These are phyloP conservation scores for Archivesica marissinica DNA, from an alignment of 1,140 invertebrate species.

Conservation along the genomic window DNA sequence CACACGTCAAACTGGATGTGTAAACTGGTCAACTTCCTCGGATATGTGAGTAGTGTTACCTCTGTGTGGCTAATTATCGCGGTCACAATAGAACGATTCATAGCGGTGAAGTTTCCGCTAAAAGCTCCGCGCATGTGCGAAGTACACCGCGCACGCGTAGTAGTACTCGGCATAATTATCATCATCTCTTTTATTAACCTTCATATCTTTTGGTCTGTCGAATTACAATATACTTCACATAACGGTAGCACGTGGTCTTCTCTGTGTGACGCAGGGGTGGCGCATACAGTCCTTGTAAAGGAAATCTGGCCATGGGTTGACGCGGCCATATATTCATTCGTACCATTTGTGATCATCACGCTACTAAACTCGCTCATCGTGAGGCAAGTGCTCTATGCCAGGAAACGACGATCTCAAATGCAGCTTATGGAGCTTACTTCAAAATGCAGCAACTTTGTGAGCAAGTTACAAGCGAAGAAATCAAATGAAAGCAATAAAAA, in stretches of 20 bases:
- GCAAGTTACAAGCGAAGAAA: background rate
- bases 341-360: constrained; percentile 77
- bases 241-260: too few relatives aligned
- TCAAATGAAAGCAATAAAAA: constrained; percentile 70
- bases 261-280: constrained; percentile 58
- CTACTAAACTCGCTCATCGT: constrained; percentile 75
- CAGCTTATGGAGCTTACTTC: constrained; percentile 9
- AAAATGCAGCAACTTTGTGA: constrained; percentile 35
- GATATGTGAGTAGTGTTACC: constrained; percentile 79
- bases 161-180: constrained; percentile 67
- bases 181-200: constrained; percentile 74
- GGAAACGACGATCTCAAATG: constrained; percentile 36
- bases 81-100: constrained; percentile 82
- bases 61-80: constrained; percentile 83
- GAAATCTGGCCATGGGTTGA: constrained; percentile 79
- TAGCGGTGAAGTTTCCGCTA: constrained; percentile 81
- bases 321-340: constrained; percentile 77
- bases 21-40: constrained; percentile 76
- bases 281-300: constrained; percentile 56
- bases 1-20: constrained; percentile 73
- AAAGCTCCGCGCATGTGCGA: constrained; percentile 77
- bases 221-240: constrained; percentile 8
- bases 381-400: constrained; percentile 63
- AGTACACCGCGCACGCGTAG: constrained; percentile 71
- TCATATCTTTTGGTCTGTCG: constrained; percentile 79